Conservation (phyloP, 1,140 invertebrate species). For the Drosophila lowei region DNA sequence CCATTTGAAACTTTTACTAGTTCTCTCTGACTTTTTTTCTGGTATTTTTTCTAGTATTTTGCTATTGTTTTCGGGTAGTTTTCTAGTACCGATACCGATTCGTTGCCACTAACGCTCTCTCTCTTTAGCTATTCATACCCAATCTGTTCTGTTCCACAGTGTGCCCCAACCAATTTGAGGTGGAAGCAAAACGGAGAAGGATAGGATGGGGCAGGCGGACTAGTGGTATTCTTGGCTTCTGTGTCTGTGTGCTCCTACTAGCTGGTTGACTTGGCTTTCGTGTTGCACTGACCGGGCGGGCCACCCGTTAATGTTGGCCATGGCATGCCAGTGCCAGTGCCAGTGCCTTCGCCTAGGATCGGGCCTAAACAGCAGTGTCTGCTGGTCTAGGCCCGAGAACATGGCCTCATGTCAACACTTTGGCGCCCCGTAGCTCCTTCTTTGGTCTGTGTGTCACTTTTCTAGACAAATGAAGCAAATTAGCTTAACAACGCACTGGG, state of each 20-base stretch:
- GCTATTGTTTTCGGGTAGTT: no score
- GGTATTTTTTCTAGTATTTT: no score
- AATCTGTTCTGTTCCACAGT: slow-evolving; percentile 15
- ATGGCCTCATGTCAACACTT: slow-evolving; percentile 73
- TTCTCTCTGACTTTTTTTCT: no score
- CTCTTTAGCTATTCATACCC: neutral
- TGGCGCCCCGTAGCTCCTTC: slow-evolving; percentile 27
- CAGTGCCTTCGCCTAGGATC: neutral
- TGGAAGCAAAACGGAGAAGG: neutral
- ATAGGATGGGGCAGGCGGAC: no score
- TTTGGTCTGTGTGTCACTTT: slow-evolving; percentile 57
- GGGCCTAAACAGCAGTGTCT: slow-evolving; percentile 7
- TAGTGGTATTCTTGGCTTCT: neutral
- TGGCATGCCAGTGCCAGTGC: slow-evolving; percentile 31
- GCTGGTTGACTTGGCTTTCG: slow-evolving; percentile 61
- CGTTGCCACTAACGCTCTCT: no score
- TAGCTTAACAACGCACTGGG: slow-evolving; percentile 76
- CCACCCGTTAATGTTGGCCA: slow-evolving; percentile 52
- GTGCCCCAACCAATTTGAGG: slow-evolving; percentile 8
- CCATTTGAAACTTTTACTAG: no score
- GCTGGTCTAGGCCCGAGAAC: slow-evolving; percentile 50
- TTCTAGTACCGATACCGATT: neutral
- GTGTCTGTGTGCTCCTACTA: slow-evolving; percentile 25
- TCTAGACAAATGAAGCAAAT: slow-evolving; percentile 82
- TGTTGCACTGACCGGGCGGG: slow-evolving; percentile 47